Conservation (phyloP, 1,140 invertebrate species). For the Tetramorium alpestre region DNA sequence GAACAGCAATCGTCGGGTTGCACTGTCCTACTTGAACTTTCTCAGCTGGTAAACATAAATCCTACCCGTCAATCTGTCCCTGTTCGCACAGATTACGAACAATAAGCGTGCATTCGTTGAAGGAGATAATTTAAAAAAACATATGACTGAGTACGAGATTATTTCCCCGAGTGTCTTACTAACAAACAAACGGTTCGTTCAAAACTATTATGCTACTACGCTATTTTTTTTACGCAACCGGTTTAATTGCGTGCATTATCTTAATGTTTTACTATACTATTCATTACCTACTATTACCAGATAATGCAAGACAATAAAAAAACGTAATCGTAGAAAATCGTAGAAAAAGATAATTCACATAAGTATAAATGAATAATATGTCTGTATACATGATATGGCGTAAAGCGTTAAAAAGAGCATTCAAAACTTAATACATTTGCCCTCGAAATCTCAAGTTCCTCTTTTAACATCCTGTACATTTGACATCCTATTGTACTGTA, state of each 20-base stretch:
- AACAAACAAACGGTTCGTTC: background rate
- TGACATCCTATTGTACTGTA: background rate
- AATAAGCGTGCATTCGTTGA: background rate
- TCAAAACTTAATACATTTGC: background rate
- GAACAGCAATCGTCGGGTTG: background rate
- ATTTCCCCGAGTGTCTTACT: background rate
- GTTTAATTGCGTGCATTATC: background rate
- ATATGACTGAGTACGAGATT: background rate
- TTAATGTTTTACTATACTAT: background rate
- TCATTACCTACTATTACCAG: background rate
- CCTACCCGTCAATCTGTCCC: constrained; percentile 2
- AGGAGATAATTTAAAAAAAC: constrained; percentile 32
- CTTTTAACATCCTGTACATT: background rate
- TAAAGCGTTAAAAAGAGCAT: too few relatives aligned
- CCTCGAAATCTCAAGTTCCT: background rate
- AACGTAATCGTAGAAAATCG: too few relatives aligned
- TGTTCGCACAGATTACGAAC: constrained; percentile 8
- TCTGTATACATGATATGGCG: too few relatives aligned
- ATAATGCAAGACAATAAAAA: background rate
- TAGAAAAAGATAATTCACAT: background rate
- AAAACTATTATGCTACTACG: background rate
- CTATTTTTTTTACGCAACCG: background rate
- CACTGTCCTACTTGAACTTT: constrained; percentile 23
- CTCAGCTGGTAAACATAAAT: background rate
- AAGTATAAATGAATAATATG: background rate